A percentile compares a stretch with the other conserved stretches of the same genome.
Evolutionary conservation across 2,888 invertebrate genomes (phyloP).

Genomic region (Tetragonisca angustula): DNA sequence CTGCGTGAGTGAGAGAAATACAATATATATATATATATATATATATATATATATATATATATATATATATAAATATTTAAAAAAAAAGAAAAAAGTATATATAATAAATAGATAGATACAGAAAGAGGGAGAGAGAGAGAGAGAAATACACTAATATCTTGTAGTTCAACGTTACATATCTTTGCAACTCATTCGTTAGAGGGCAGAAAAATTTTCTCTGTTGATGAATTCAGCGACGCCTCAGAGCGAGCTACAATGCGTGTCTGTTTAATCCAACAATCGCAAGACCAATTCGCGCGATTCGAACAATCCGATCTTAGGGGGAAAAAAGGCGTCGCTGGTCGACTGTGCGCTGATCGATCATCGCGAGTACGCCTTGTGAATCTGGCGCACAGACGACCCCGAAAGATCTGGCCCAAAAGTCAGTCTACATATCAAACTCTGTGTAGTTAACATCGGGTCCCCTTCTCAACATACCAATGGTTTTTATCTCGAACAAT

Average conservation of each 20-base stretch:
- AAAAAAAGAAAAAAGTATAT: slow-evolving; percentile 24
- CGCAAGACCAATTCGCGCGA: slow-evolving; percentile 34
- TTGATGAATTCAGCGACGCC: slow-evolving; percentile 27
- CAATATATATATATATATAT: slow-evolving; percentile 33
- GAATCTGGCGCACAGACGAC: slow-evolving; percentile 61
- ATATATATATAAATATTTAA: slow-evolving; percentile 38
- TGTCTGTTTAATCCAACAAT: neutral
- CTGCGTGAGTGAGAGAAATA: slow-evolving; percentile 54
- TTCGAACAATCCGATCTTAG: slow-evolving; percentile 24
- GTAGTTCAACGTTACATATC: slow-evolving; percentile 74
- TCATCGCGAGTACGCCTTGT: slow-evolving; percentile 45
- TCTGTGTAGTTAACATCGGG: slow-evolving; percentile 56
- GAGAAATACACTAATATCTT: slow-evolving; percentile 58
- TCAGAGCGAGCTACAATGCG: neutral
- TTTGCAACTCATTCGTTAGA: slow-evolving; percentile 60
- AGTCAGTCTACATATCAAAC: slow-evolving; percentile 79
- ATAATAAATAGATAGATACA: slow-evolving; percentile 46
- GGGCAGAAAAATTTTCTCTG: slow-evolving; percentile 19
- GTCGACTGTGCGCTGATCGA: slow-evolving; percentile 27
- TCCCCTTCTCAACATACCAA: slow-evolving; percentile 4
- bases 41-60: slow-evolving; percentile 36
- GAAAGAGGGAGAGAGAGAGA: slow-evolving; percentile 46
- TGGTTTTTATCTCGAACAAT: slow-evolving; percentile 13
- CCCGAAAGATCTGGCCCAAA: slow-evolving; percentile 62
- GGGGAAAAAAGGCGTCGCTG: slow-evolving; percentile 7